These are phyloP conservation scores for Perodicticus potto DNA, from an alignment of 2,797 vertebrate species.

Conservation along the genomic window DNA sequence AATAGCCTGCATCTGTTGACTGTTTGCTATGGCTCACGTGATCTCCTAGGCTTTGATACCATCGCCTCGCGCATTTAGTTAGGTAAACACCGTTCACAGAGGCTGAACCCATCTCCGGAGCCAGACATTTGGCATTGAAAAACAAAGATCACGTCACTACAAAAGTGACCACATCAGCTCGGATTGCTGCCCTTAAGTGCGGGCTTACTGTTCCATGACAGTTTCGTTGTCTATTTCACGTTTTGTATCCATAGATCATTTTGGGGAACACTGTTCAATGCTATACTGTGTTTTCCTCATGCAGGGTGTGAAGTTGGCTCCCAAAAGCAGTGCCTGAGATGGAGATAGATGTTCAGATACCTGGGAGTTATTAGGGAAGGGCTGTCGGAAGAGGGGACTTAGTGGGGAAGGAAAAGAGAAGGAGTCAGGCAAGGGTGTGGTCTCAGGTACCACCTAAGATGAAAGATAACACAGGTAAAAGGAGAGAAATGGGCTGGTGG, in stretches of 20 bases:
- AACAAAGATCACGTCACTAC: constrained; percentile 31
- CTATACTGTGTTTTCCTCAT: neutral
- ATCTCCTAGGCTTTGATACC: constrained; percentile 74
- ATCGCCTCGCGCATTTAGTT: constrained; percentile 84
- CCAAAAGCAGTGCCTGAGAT: neutral
- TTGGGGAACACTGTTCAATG: neutral
- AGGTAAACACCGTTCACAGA: constrained; percentile 87
- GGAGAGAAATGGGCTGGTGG: neutral
- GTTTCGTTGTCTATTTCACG: neutral
- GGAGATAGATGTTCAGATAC: neutral
- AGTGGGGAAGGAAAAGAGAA: neutral
- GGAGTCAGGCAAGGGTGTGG: neutral
- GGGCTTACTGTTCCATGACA: constrained; percentile 19
- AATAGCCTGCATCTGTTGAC: constrained; percentile 89
- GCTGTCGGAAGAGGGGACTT: neutral
- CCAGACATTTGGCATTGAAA: constrained; percentile 81
- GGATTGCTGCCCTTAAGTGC: constrained; percentile 33
- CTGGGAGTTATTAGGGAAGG: neutral
- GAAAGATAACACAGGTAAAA: neutral
- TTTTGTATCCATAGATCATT: neutral
- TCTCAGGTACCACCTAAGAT: neutral
- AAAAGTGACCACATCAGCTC: neutral
- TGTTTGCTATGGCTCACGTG: constrained; percentile 88
- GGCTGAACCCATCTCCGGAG: constrained; percentile 78
- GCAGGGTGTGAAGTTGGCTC: neutral